Conservation (phyloP, 1,140 invertebrate species). For the Hormaphis cornu region DNA sequence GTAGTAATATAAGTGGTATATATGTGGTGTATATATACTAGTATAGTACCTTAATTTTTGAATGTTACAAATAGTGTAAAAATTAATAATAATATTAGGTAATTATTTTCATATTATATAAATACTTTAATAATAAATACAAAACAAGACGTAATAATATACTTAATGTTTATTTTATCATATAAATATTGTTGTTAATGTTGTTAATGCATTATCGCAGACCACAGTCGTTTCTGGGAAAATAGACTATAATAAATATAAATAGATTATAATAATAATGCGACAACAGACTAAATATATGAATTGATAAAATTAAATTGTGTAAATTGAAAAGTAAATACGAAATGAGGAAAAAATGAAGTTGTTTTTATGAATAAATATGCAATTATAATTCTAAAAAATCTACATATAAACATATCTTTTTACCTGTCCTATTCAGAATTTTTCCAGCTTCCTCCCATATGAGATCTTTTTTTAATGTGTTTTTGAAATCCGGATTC, state of each 20-base stretch:
- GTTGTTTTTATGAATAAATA: background rate
- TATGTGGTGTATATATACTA: background rate
- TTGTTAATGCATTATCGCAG: background rate
- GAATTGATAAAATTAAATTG: conserved; percentile 11
- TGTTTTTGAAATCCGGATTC: background rate
- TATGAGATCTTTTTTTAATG: conserved; percentile 3
- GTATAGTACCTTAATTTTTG: conserved; percentile 8
- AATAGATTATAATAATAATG: background rate
- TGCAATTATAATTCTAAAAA: background rate
- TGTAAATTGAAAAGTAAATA: conserved; percentile 6
- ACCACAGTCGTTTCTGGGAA: background rate
- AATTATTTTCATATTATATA: conserved; percentile 9
- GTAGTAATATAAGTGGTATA: background rate
- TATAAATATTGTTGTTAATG: conserved; percentile 5
- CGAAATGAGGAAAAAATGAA: background rate
- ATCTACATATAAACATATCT: conserved; percentile 4
- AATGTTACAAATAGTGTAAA: conserved; percentile 6
- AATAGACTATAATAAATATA: too few relatives aligned
- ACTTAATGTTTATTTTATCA: conserved; percentile 10
- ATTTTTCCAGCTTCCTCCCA: conserved; percentile 4
- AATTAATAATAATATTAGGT: conserved; percentile 12
- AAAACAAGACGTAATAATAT: conserved; percentile 15
- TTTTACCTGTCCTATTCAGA: conserved; percentile 5
- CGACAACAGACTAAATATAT: conserved; percentile 8
- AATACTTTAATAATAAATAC: conserved; percentile 12